Conservation (phyloP, 1,140 invertebrate genomes). For the Drosophila auraria region DNA sequence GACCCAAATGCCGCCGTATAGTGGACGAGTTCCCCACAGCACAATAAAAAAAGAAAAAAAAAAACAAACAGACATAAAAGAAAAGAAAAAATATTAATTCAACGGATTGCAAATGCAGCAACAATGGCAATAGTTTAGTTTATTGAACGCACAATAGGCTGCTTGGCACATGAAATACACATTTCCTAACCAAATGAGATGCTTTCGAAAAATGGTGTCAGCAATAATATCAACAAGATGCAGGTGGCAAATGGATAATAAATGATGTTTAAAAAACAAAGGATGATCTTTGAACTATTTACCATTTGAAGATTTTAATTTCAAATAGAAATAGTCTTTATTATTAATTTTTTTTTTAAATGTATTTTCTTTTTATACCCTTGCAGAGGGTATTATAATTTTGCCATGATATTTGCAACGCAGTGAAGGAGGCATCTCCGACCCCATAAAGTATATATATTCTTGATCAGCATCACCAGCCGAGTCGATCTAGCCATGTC, state of each 20-base stretch:
- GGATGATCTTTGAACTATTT: too few relatives aligned
- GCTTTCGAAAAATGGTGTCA: slow-evolving; percentile 56
- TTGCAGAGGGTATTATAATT: too few relatives aligned
- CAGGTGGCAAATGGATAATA: slow-evolving; percentile 30
- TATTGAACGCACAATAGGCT: slow-evolving; percentile 53
- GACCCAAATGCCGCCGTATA: slow-evolving; percentile 53
- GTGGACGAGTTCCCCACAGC: slow-evolving; percentile 9
- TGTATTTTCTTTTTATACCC: too few relatives aligned
- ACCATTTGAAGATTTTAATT: too few relatives aligned
- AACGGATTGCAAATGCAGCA: slow-evolving; percentile 40
- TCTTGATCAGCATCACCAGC: too few relatives aligned
- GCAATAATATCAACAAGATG: slow-evolving; percentile 36
- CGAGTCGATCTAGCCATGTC: too few relatives aligned
- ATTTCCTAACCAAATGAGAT: slow-evolving; percentile 41
- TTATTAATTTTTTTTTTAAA: neutral
- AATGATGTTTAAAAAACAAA: neutral
- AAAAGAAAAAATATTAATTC: slow-evolving; percentile 38
- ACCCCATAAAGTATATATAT: too few relatives aligned
- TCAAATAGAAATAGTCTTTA: too few relatives aligned
- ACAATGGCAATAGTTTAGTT: slow-evolving; percentile 49
- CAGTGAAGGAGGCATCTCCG: too few relatives aligned
- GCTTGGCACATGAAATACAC: slow-evolving; percentile 43
- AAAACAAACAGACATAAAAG: slow-evolving; percentile 4
- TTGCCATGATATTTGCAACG: too few relatives aligned
- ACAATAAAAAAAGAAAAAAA: neutral